These are phyloP conservation scores for Bombyx mori DNA, from an alignment of 1,140 invertebrate species.

Conservation along the genomic window DNA sequence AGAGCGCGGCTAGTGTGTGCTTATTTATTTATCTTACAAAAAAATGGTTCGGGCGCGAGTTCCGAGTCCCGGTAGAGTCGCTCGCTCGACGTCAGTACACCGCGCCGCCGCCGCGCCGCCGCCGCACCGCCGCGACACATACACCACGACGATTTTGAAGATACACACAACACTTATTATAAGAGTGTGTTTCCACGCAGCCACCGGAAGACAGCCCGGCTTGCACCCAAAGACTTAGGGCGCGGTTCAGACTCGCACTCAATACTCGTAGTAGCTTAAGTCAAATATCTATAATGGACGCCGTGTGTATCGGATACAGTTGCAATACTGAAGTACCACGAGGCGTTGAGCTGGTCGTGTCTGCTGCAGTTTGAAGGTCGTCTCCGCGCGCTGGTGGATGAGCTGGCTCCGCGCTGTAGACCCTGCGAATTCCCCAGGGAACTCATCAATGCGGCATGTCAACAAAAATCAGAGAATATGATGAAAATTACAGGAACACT, in stretches of 20 bases:
- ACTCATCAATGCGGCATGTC: slow-evolving; percentile 17
- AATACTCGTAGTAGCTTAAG: too few species aligned
- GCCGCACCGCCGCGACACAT: too few species aligned
- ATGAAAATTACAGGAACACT: neutral
- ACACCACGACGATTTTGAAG: too few species aligned
- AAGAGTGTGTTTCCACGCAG: too few species aligned
- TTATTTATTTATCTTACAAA: neutral
- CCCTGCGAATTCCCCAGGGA: slow-evolving; percentile 21
- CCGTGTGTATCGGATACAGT: slow-evolving; percentile 8
- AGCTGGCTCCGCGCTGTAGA: slow-evolving; percentile 16
- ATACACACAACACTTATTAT: too few species aligned
- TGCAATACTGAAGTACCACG: slow-evolving; percentile 11
- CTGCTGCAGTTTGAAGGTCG: slow-evolving; percentile 12
- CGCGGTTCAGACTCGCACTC: too few species aligned
- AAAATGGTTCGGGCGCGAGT: neutral
- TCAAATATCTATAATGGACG: too few species aligned
- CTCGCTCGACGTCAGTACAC: neutral
- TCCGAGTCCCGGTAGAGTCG: neutral
- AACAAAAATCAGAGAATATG: slow-evolving; percentile 10
- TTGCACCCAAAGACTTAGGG: too few species aligned
- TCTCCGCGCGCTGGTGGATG: slow-evolving; percentile 16
- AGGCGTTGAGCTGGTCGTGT: slow-evolving; percentile 16
- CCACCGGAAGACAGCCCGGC: too few species aligned
- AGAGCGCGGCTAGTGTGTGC: neutral
- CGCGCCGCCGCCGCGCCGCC: too few species aligned